Evolutionary conservation across 2,888 invertebrate species (phyloP).

Genomic region (Lymantria monacha): DNA sequence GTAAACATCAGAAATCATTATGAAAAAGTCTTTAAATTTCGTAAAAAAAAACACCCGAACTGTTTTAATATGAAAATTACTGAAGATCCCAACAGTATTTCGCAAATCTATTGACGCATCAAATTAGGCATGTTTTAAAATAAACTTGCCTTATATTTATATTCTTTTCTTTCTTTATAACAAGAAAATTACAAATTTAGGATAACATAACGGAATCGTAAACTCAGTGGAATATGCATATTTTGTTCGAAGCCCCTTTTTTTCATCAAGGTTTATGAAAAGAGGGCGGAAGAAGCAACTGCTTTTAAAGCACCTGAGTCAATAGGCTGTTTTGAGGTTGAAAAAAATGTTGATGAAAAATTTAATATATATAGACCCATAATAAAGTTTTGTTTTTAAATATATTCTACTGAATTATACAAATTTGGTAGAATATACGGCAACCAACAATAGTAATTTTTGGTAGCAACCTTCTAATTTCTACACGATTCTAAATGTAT

Average conservation of each 20-base stretch:
- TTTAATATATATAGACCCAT: slow-evolving; percentile 3
- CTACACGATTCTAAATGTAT: too few species aligned
- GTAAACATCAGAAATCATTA: too few species aligned
- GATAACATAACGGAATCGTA: slow-evolving; percentile 18
- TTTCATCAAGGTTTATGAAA: slow-evolving; percentile 13
- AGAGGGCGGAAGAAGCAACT: slow-evolving; percentile 1
- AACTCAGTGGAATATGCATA: slow-evolving; percentile 8
- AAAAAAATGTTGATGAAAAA: slow-evolving; percentile 11
- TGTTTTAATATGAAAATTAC: neutral
- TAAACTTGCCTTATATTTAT: neutral
- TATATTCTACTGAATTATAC: too few species aligned
- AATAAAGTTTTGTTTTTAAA: neutral
- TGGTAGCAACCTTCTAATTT: too few species aligned
- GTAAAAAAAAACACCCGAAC: too few species aligned
- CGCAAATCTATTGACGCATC: neutral
- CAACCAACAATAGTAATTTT: too few species aligned
- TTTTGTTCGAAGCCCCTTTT: slow-evolving; percentile 11
- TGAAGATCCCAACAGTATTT: neutral
- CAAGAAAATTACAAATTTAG: slow-evolving; percentile 20
- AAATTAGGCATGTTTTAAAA: neutral
- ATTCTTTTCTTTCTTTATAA: slow-evolving; percentile 3
- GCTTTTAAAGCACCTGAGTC: slow-evolving; percentile 11
- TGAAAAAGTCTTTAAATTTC: too few species aligned
- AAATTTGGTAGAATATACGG: too few species aligned
- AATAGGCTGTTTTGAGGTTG: slow-evolving; percentile 1